phyloP scores from a whole-genome alignment of 1,140 invertebrate species.

The Mycetomoellerius zeteki region DNA sequence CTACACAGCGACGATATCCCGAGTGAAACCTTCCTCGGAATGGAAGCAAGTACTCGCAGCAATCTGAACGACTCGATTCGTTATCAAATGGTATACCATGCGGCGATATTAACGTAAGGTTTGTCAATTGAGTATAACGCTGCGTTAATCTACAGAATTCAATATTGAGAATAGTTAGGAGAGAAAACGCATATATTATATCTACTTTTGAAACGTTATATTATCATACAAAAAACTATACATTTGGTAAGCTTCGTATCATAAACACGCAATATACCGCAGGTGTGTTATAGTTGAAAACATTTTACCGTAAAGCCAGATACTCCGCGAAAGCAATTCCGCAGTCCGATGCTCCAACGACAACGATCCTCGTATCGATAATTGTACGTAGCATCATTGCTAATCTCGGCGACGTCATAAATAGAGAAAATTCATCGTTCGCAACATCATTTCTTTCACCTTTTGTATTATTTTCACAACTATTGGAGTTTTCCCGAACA shows the following conservation, averaged over 20 bases:
- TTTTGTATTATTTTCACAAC: background rate
- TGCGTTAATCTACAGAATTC: slow-evolving; percentile 45
- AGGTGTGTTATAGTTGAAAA: background rate
- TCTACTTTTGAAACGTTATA: background rate
- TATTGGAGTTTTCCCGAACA: slow-evolving; percentile 42
- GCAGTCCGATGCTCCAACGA: slow-evolving; percentile 91
- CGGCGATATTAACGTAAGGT: slow-evolving; percentile 89
- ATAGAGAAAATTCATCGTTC: slow-evolving; percentile 83
- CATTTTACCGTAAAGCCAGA: slow-evolving; percentile 88
- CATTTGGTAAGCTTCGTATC: background rate
- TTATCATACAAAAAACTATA: background rate
- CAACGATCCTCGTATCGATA: slow-evolving; percentile 90
- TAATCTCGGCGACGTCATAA: slow-evolving; percentile 84
- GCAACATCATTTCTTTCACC: background rate
- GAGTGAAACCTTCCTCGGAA: slow-evolving; percentile 86
- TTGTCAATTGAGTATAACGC: slow-evolving; percentile 86
- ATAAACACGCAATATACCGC: background rate
- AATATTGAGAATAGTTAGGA: background rate
- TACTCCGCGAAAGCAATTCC: slow-evolving; percentile 90
- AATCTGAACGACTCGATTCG: slow-evolving; percentile 80
- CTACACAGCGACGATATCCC: slow-evolving; percentile 86
- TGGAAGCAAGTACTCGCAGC: slow-evolving; percentile 83
- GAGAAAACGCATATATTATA: too few relatives aligned
- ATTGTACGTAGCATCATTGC: slow-evolving; percentile 84
- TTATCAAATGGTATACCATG: slow-evolving; percentile 89